A percentile compares a stretch with the other conserved stretches of the same genome.
These are phyloP conservation scores for Chionis minor DNA, from an alignment of 2,113 vertebrate species.

Conservation along the genomic window DNA sequence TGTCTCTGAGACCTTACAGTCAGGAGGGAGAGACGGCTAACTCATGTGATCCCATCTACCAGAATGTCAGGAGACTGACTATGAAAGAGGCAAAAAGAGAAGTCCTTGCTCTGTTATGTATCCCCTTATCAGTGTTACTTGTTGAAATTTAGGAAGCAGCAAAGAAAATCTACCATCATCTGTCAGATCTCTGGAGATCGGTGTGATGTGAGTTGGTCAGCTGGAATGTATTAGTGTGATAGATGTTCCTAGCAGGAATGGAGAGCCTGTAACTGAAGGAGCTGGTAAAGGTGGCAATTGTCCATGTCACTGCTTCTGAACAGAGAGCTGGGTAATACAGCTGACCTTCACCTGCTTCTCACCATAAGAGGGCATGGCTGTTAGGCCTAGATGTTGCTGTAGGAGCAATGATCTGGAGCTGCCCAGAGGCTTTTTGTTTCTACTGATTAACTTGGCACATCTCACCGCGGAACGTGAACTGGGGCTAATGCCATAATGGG, in stretches of 20 bases:
- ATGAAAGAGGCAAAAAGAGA: background rate
- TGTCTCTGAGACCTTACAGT: background rate
- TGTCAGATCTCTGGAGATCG: background rate
- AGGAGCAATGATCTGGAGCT: background rate
- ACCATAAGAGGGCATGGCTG: accelerated
- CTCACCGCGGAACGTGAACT: background rate
- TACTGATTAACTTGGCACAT: background rate
- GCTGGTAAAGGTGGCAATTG: background rate
- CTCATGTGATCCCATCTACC: background rate
- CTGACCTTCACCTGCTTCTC: background rate
- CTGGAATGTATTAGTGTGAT: background rate
- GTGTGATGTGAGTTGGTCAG: background rate
- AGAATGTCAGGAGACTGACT: background rate
- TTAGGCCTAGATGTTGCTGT: background rate
- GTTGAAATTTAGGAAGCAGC: background rate
- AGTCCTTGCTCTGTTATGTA: accelerated
- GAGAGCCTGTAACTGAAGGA: background rate
- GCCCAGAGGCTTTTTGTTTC: background rate
- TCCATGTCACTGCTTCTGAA: background rate
- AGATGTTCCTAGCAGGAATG: background rate
- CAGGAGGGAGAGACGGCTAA: background rate
- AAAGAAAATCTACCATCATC: background rate
- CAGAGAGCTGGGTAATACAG: background rate
- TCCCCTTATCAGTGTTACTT: background rate
- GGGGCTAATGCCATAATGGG: background rate